A percentile compares a stretch with the other conserved stretches of the same genome.
phyloP scores from a whole-genome alignment of 2,888 invertebrate species.

The Caenorhabditis afra region DNA sequence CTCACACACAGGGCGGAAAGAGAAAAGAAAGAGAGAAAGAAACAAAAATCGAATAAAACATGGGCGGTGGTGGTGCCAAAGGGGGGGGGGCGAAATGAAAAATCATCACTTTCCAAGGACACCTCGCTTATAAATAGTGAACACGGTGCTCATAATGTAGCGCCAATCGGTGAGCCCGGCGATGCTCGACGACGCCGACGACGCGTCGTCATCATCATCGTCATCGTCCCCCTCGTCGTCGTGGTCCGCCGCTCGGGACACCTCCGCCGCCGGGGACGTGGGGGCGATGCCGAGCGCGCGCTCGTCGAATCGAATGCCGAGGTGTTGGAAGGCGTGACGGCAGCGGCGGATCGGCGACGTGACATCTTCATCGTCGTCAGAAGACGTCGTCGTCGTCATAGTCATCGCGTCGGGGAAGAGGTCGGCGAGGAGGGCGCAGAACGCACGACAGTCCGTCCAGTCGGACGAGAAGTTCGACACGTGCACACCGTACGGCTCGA shows the following conservation, averaged over 20 bases:
- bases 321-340: slow-evolving; percentile 30
- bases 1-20: too few species aligned
- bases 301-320: slow-evolving; percentile 49
- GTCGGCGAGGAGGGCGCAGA: slow-evolving; percentile 51
- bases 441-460: slow-evolving; percentile 59
- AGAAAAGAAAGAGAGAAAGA: too few species aligned
- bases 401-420: slow-evolving; percentile 40
- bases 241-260: slow-evolving; percentile 17
- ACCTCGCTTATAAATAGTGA: slow-evolving; percentile 40
- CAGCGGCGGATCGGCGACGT: slow-evolving; percentile 35
- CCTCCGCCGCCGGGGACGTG: slow-evolving; percentile 12
- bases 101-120: slow-evolving; percentile 28
- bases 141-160: slow-evolving; percentile 55
- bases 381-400: background rate
- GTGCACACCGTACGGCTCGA: slow-evolving; percentile 32
- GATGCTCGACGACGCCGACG: slow-evolving; percentile 20
- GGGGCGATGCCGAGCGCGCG: slow-evolving; percentile 33
- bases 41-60: too few species aligned
- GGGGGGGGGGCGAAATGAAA: too few species aligned
- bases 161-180: slow-evolving; percentile 52
- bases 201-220: background rate
- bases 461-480: slow-evolving; percentile 58
- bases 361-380: background rate
- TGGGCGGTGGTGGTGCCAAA: too few species aligned
- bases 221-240: too few species aligned